Evolutionary conservation across 2,888 invertebrate genomes (phyloP), one percentile per base, ranked within the genome.

Genomic region (Bellardia bayeri): DNA sequence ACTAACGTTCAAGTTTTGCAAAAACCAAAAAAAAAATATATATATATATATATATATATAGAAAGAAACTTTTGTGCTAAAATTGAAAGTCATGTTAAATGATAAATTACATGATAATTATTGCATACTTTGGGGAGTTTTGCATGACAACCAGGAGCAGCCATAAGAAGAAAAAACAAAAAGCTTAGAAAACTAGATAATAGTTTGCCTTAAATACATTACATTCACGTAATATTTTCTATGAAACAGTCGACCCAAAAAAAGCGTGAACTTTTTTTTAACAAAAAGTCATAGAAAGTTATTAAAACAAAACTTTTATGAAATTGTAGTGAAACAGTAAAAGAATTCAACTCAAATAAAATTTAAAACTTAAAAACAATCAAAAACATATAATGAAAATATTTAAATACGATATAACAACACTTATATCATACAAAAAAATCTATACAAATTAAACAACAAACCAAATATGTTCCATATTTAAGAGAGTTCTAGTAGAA

Each of bases 41-140:
- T 37, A n/a, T 61, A 14, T 9, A 61, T n/a, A n/a, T n/a, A 61
- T 45, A 40, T 61, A 56, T 37, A n/a, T 61, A 14, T 9, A 61
- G 40, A 42, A 51, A 54, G 54, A 81, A 82, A 78, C 54, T 58
- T 49, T 75, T 72, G 11, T 14, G 13, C 66, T 37, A 56, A 84
- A 85, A 82, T 45, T 82, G 74, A 79, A 87, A 87, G 78, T 87
- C 84, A 87, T 87, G 87, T 83, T 87, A 87, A 84, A 84, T 87
- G 84, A 83, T 86, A 83, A 86, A 86, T 87, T 87, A 87, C 87
- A 84, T 87, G 84, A 87, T 87, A 87, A 87, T 85, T 87, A 87
- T 82, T 68, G 79, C 85, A 85, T 79, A 82, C 82, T 87, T 87
- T 79, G 14, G 82, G 87, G 82, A 64, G 58, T 66, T 76, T 61